Conservation (phyloP, 1,140 invertebrate genomes). For the Maconellicoccus hirsutus region DNA sequence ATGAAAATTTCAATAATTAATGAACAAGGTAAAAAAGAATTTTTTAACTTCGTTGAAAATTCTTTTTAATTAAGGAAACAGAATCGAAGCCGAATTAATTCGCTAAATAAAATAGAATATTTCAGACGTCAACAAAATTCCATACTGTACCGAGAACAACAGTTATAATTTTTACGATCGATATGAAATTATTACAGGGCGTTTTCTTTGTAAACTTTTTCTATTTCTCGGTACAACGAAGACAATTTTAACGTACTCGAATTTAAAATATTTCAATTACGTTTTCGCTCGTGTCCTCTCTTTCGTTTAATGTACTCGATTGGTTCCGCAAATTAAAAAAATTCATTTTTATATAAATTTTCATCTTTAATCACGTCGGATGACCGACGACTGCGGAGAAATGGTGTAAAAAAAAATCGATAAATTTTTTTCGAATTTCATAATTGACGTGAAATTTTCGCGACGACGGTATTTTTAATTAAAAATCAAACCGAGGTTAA, state of each 20-base stretch:
- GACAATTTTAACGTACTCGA: not conserved
- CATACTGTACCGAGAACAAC: not conserved
- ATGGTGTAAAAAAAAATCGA: not conserved
- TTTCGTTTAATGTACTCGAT: no score
- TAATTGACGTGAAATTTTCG: not conserved
- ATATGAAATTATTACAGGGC: not conserved
- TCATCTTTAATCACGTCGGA: no score
- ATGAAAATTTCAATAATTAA: conserved; percentile 5
- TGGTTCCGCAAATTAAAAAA: no score
- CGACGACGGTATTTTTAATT: not conserved
- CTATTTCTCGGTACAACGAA: not conserved
- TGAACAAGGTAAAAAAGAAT: not conserved
- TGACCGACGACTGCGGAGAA: no score
- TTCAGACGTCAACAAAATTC: not conserved
- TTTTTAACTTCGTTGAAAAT: not conserved
- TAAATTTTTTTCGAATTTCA: not conserved
- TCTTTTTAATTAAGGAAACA: not conserved
- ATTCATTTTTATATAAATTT: no score
- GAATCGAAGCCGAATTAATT: not conserved
- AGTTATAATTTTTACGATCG: conserved; percentile 4
- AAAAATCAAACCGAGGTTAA: conserved; percentile 4
- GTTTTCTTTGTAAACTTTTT: not conserved
- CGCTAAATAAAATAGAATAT: not conserved
- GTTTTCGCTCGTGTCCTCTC: no score
- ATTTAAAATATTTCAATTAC: not conserved